Percentiles rank a stretch among this genome's conserved stretches.
phyloP scores from a whole-genome alignment of 2,797 vertebrate species.

The Sebastes iracundus region DNA sequence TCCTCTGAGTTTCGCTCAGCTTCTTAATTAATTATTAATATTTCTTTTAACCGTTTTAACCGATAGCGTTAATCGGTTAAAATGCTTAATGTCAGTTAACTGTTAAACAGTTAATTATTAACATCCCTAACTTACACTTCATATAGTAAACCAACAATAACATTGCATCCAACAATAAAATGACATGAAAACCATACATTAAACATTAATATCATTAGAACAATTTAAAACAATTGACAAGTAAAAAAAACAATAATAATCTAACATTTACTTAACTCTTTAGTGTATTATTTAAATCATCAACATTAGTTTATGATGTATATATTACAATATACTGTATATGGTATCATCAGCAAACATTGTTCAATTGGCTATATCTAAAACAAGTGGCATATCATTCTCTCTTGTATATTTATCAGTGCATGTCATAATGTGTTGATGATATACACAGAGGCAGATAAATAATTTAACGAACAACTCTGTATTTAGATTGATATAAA shows the following conservation, averaged over 20 bases:
- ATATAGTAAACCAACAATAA: not conserved
- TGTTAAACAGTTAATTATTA: too few species aligned
- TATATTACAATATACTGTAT: not conserved
- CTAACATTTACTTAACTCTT: not conserved
- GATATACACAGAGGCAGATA: not conserved
- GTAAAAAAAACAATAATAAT: not conserved
- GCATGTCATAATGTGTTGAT: not conserved
- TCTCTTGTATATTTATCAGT: not conserved
- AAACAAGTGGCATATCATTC: not conserved
- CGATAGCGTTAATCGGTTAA: not conserved
- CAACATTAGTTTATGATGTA: not conserved
- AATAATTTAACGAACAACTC: not conserved
- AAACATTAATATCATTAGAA: not conserved
- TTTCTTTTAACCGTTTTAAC: too few species aligned
- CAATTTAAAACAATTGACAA: not conserved
- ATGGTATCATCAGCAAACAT: too few species aligned
- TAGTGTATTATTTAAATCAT: not conserved
- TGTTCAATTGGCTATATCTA: not conserved
- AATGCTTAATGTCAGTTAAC: too few species aligned
- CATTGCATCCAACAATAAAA: not conserved
- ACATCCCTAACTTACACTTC: not conserved
- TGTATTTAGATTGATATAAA: constrained; percentile 16
- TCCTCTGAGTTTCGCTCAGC: too few species aligned
- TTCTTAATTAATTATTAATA: too few species aligned
- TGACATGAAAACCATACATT: too few species aligned